phyloP scores from a whole-genome alignment of 2,797 vertebrate genomes.

The Leuciscus waleckii region DNA sequence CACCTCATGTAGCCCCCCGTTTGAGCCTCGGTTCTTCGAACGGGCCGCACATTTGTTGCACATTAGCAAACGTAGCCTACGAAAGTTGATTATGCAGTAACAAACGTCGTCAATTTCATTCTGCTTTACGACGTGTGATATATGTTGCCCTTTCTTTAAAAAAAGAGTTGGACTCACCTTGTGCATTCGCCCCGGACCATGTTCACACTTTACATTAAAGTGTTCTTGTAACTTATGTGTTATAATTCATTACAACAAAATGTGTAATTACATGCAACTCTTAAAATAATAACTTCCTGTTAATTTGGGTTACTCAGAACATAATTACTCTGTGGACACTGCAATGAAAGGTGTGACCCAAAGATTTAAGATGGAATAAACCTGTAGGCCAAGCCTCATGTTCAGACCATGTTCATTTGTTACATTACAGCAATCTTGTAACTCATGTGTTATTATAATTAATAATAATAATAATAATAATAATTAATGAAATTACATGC shows the following conservation, averaged over 20 bases:
- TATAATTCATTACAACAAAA: constrained; percentile 17
- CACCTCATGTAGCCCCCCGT: constrained; percentile 44
- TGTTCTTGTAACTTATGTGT: neutral
- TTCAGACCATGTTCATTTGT: neutral
- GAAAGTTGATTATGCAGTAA: neutral
- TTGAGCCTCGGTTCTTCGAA: constrained; percentile 53
- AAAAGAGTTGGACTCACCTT: constrained; percentile 11
- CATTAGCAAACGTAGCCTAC: constrained; percentile 55
- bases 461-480: neutral
- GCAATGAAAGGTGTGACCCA: neutral
- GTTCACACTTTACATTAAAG: neutral
- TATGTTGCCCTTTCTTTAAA: neutral
- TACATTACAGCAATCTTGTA: neutral
- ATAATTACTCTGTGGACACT: neutral
- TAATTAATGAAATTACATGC: neutral
- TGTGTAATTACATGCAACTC: neutral
- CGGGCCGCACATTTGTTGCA: constrained; percentile 71
- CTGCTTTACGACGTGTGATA: neutral
- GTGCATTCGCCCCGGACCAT: neutral
- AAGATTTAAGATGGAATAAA: neutral
- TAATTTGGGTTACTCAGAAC: neutral
- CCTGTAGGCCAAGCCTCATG: no score
- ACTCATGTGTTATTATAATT: constrained; percentile 12
- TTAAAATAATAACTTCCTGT: constrained; percentile 16
- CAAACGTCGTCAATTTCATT: neutral